Conservation (phyloP, 2,113 vertebrate genomes). For the Rhegmatorhina hoffmannsi region DNA sequence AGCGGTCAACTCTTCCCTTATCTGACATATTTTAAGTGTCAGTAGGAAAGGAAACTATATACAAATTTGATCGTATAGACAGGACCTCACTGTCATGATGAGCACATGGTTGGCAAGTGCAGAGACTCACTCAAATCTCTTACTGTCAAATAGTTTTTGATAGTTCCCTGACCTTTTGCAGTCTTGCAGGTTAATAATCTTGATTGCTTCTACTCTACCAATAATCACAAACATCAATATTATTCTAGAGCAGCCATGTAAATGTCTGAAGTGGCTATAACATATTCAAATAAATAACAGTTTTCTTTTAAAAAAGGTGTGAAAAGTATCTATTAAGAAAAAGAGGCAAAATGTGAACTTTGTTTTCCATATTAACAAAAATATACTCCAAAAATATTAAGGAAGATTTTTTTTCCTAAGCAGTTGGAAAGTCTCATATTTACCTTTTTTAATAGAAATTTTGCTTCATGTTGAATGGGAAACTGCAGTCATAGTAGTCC, state of each 20-base stretch:
- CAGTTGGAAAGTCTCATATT: neutral
- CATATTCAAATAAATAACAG: neutral
- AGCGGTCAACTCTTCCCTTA: neutral
- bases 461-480: neutral
- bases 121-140: neutral
- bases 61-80: neutral
- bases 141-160: neutral
- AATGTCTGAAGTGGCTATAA: neutral
- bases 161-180: neutral
- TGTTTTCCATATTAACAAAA: neutral
- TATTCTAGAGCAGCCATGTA: neutral
- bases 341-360: fast-evolving
- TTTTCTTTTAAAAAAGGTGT: neutral
- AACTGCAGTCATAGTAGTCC: fast-evolving
- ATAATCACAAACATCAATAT: neutral
- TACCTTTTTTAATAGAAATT: neutral
- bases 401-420: fast-evolving
- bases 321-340: neutral
- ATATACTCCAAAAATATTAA: neutral
- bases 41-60: neutral
- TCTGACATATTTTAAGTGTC: neutral
- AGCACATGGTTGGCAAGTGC: neutral
- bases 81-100: neutral
- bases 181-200: neutral
- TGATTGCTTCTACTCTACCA: neutral